Evolutionary conservation across 1,140 invertebrate species (phyloP), one percentile per base, ranked within the genome.

Genomic region (Anastatus disparis): DNA sequence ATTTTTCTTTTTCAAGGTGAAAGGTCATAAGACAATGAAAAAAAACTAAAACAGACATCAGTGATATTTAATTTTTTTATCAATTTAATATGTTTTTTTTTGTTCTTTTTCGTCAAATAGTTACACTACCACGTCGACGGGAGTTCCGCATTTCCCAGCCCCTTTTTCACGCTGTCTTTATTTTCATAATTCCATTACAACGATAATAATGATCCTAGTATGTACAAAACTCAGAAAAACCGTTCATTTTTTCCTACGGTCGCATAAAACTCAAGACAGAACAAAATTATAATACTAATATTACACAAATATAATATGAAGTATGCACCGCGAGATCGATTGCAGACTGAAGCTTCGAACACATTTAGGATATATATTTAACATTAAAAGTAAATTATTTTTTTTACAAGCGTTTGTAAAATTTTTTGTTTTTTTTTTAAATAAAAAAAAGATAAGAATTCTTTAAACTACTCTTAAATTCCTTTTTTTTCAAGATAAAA

Each of bases 251-350:
- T n/a, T n/a, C 48, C 24, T 29, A 42, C 65, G 71, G 70, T 67
- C 75, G 68, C 69, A 74, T 73, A 77, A n/a, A 78, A 76, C 70
- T 77, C 75, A 76, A 76, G 74, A 77, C 67, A 75, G 74, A 78
- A 78, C 74, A 78, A 79, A 76, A 80, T 74, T 61, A 61, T 79
- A 78, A 78, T 80, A 78, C 75, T 81, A 79, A 75, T 80, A 80
- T 81, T 81, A 79, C 77, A 81, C 78, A 81, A 80, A 77, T 77
- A 77, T 77, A 78, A 78, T 78, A 78, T 75, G 74, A 75, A 76
- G 17, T 71, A 74, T 75, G 72, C 69, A 70, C 63, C 72, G 55
- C 67, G 72, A 69, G 75, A 75, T 77, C 76, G 71, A 74, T 53
- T 79, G 79, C 76, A 78, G 74, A 77, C 63, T 76, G 77, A 80